These are phyloP conservation scores for Kuschelorhynchus macadamiae DNA, from an alignment of 2,888 invertebrate species.

Conservation along the genomic window DNA sequence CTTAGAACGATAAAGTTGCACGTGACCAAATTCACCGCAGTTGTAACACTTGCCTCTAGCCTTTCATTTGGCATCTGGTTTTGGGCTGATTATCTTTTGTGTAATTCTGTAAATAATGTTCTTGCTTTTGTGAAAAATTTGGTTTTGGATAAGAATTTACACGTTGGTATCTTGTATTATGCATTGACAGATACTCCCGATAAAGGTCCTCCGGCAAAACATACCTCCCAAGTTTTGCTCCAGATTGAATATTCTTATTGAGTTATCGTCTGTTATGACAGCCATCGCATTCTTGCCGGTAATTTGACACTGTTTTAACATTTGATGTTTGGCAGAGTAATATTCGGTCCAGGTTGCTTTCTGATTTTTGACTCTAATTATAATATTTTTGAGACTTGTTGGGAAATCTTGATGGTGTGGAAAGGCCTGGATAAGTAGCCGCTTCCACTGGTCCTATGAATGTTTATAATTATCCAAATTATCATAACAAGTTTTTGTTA, in stretches of 20 bases:
- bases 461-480: no score
- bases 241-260: not conserved
- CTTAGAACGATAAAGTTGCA: not conserved
- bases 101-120: no score
- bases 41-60: not conserved
- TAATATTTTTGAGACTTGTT: constrained; percentile 22
- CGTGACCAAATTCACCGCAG: not conserved
- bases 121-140: no score
- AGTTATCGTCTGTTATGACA: not conserved
- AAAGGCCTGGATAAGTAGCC: constrained; percentile 25
- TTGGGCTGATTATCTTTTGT: no score
- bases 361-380: not conserved
- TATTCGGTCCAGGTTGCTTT: constrained; percentile 2
- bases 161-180: no score
- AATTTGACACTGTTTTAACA: constrained; percentile 10
- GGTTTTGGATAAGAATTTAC: not conserved
- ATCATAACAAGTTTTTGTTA: constrained; percentile 7
- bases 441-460: constrained; percentile 2
- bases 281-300: not conserved
- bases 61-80: no score
- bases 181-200: constrained; percentile 11
- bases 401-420: constrained; percentile 29
- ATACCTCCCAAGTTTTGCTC: constrained; percentile 7
- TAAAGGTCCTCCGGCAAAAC: not conserved
- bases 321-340: constrained; percentile 36